Percentiles rank a stretch among this genome's conserved stretches.
These are phyloP conservation scores for Pseudopipra pipra DNA, from an alignment of 2,113 vertebrate genomes.

Conservation along the genomic window DNA sequence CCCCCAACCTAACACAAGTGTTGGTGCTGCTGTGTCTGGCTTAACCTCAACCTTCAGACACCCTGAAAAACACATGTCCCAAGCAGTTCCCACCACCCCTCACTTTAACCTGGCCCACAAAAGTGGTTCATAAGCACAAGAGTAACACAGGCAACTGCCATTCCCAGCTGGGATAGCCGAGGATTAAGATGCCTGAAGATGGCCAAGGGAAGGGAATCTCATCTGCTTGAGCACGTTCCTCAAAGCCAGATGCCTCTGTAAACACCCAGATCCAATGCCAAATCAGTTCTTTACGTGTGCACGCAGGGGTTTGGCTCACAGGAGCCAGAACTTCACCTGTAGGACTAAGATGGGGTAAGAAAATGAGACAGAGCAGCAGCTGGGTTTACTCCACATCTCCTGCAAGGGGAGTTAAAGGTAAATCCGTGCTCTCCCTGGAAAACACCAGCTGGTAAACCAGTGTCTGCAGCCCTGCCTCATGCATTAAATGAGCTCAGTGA, in stretches of 20 bases:
- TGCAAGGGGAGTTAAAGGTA: not conserved
- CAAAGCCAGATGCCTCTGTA: not conserved
- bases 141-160: not conserved
- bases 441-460: not conserved
- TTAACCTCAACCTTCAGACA: not conserved
- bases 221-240: not conserved
- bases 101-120: not conserved
- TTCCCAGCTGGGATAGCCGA: not conserved
- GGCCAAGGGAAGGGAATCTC: not conserved
- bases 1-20: too few species aligned
- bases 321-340: accelerated
- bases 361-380: accelerated
- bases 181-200: not conserved
- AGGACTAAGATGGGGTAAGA: not conserved
- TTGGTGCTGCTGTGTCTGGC: not conserved
- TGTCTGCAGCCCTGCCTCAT: not conserved
- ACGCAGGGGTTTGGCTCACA: not conserved
- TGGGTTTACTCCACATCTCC: not conserved
- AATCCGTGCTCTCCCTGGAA: not conserved
- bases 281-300: accelerated
- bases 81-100: not conserved
- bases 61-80: not conserved
- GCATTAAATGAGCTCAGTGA: not conserved
- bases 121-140: not conserved
- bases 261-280: not conserved